phyloP scores from a whole-genome alignment of 2,113 vertebrate species.

The Pycnonotus jocosus region DNA sequence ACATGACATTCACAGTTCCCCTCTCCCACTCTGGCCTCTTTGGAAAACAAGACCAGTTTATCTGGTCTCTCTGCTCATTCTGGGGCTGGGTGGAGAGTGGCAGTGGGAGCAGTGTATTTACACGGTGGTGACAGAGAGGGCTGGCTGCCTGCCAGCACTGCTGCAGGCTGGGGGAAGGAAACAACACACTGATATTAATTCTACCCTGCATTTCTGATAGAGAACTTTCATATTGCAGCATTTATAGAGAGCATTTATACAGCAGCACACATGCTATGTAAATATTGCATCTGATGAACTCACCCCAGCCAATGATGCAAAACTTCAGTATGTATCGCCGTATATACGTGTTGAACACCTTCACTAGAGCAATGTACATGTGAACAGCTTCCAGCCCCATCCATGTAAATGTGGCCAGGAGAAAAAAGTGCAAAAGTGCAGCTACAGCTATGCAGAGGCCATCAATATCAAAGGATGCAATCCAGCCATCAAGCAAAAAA shows the following conservation, averaged over 20 bases:
- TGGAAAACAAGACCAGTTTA: background rate
- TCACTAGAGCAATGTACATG: conserved; percentile 98
- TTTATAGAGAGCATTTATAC: background rate
- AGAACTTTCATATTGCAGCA: background rate
- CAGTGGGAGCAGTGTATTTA: background rate
- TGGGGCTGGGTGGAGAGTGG: background rate
- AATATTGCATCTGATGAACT: conserved; percentile 24
- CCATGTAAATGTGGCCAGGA: conserved; percentile 95
- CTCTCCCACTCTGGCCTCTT: background rate
- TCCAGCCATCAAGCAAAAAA: conserved; percentile 92
- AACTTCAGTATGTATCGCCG: conserved; percentile 95
- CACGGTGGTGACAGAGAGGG: background rate
- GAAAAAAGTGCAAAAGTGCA: conserved; percentile 89
- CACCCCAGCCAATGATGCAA: conserved; percentile 96
- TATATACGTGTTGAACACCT: conserved; percentile 98
- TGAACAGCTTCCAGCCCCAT: conserved; percentile 97
- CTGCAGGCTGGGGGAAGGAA: background rate
- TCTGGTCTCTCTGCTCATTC: background rate
- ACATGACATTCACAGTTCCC: rapidly evolving
- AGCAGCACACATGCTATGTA: background rate
- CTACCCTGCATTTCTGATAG: background rate
- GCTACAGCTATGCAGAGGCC: conserved; percentile 84
- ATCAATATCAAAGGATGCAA: conserved; percentile 76
- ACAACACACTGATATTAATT: rapidly evolving
- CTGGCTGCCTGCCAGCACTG: rapidly evolving